Evolutionary conservation across 2,888 invertebrate species (phyloP).

Genomic region (Erebia aethiops): DNA sequence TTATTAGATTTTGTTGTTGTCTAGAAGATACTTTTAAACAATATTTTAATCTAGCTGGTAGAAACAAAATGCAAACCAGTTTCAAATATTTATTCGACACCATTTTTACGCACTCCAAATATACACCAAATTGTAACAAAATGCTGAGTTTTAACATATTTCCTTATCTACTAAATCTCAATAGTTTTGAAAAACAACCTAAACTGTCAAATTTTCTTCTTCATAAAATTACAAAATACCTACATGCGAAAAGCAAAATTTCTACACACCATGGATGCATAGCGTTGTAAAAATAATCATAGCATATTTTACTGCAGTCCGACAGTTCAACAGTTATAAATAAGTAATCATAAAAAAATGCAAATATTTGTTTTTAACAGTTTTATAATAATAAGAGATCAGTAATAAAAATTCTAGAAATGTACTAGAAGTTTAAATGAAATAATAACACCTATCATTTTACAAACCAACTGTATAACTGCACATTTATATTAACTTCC

Average conservation of each 20-base stretch:
- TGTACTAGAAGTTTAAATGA: not conserved
- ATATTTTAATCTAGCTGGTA: not conserved
- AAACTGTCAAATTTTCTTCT: not conserved
- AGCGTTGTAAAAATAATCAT: not conserved
- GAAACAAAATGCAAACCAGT: conserved; percentile 34
- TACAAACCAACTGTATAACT: not conserved
- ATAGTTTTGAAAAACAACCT: not conserved
- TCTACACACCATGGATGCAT: not conserved
- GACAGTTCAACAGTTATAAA: no score
- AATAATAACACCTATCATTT: not conserved
- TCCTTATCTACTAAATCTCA: not conserved
- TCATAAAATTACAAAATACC: not conserved
- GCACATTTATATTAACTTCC: not conserved
- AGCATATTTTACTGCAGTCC: no score
- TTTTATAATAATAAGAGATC: not conserved
- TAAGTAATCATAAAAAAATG: no score
- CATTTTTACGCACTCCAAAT: conserved; percentile 76
- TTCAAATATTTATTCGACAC: conserved; percentile 72
- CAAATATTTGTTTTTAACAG: no score
- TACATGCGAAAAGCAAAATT: not conserved
- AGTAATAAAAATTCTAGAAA: not conserved
- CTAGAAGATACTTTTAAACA: not conserved
- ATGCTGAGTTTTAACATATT: conserved; percentile 53
- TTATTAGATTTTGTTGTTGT: no score
- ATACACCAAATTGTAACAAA: conserved; percentile 81